phyloP scores from a whole-genome alignment of 2,113 vertebrate genomes.

The Ceyx cyanopectus region DNA sequence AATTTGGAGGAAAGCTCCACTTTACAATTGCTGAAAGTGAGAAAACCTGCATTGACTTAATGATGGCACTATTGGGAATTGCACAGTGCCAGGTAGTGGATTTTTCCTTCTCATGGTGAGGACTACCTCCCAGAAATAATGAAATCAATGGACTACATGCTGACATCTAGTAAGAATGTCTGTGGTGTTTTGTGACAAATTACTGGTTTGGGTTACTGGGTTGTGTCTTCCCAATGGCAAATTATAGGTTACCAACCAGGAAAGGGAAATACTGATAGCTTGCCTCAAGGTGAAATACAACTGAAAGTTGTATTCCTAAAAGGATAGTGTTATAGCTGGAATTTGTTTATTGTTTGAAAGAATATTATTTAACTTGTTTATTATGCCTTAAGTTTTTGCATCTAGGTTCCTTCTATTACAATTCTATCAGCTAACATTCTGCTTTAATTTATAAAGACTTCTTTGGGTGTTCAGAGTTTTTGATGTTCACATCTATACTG shows the following conservation, averaged over 20 bases:
- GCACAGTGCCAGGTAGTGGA: neutral
- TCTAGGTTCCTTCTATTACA: neutral
- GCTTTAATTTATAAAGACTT: neutral
- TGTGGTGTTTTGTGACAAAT: conserved; percentile 32
- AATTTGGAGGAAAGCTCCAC: too few relatives aligned
- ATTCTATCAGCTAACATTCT: neutral
- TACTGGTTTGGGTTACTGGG: conserved; percentile 2
- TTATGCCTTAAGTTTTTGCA: neutral
- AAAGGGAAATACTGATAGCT: neutral
- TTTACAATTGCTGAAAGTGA: neutral
- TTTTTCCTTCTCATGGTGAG: neutral
- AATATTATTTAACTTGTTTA: neutral
- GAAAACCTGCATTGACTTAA: neutral
- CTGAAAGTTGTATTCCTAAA: neutral
- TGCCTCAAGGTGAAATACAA: neutral
- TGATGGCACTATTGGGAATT: neutral
- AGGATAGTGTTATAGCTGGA: neutral
- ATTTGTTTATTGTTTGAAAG: neutral
- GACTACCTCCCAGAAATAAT: neutral
- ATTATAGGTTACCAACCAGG: conserved; percentile 22
- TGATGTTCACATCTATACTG: neutral
- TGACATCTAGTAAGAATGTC: neutral
- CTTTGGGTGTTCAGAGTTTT: neutral
- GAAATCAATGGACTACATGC: neutral
- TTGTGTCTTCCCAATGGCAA: conserved; percentile 24